These are phyloP conservation scores for Limnephilus lunatus DNA, from an alignment of 2,888 invertebrate species.

Conservation along the genomic window DNA sequence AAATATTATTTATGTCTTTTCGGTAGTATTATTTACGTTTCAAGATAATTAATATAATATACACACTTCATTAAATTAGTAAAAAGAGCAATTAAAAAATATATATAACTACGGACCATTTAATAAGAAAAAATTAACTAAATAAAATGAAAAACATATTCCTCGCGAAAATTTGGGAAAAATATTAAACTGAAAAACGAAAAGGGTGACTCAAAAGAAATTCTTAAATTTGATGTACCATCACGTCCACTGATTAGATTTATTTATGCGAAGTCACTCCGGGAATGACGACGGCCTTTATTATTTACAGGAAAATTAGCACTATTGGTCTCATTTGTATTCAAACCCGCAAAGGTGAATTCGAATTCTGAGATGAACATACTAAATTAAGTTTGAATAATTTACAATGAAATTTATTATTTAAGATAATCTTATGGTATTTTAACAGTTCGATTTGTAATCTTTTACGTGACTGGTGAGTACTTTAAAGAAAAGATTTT, in stretches of 20 bases:
- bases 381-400: background rate
- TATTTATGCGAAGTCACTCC: conserved; percentile 64
- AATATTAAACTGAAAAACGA: background rate
- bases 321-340: conserved; percentile 16
- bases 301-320: conserved; percentile 30
- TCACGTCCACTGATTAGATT: conserved; percentile 61
- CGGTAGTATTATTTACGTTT: too few species aligned
- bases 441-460: background rate
- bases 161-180: background rate
- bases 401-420: background rate
- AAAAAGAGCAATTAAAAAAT: too few species aligned
- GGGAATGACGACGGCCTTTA: conserved; percentile 54
- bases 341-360: conserved; percentile 4
- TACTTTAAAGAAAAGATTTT: background rate
- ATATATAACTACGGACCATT: background rate
- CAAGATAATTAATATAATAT: too few species aligned
- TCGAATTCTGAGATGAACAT: background rate
- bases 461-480: background rate
- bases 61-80: too few species aligned
- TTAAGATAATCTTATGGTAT: background rate
- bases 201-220: conserved; percentile 31
- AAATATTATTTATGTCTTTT: too few species aligned
- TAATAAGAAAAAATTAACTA: background rate
- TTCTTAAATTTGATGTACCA: conserved; percentile 54
- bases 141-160: background rate